Evolutionary conservation across 1,140 invertebrate species (phyloP), one percentile per base, ranked within the genome.

Genomic region (Psilanteris sp.): DNA sequence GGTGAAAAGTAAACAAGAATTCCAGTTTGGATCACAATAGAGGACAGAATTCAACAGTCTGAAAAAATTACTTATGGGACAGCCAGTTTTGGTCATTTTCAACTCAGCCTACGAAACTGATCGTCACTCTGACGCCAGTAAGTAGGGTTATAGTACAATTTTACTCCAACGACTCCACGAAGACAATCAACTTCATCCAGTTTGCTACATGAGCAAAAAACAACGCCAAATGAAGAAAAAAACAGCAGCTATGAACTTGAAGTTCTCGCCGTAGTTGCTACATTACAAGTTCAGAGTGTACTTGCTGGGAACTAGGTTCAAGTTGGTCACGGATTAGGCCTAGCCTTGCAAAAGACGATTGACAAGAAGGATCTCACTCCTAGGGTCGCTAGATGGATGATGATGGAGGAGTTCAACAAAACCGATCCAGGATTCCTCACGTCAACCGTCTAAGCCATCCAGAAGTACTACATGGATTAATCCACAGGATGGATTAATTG

Each of bases 291-390:
- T 81, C 44, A 39, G 81, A 1, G 43, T 80, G 1, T 89, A 88
- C 59, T 34, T 88, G 3, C 10, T 79, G 0, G 82, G 83, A 0
- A 79, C 79, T 13, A 26, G 44, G 10, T 88, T 88, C 36, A 83
- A 57, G 48, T 78, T 80, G 37, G 77, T 85, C 0, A 78, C 57
- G n/a, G 18, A 20, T 20, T 20, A n/a, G n/a, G 18, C 5, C 5
- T 5, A 3, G 18, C 18, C 18, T 5, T 20, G 5, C 18, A 5
- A 20, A n/a, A 20, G 5, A 20, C 18, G 5, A 20, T 20, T 2
- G 18, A 20, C 5, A 20, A 20, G 18, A 20, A 20, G 18, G 18
- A 20, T 20, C 2, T 20, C 5, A 20, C 18, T 3, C 18, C 18
- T 3, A 2, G 18, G 2, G 18, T 20, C 5, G 2, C 18, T 3